Evolutionary conservation across 1,140 invertebrate genomes (phyloP), one percentile per base, ranked within the genome.

Genomic region (Acromyrmex echinatior): DNA sequence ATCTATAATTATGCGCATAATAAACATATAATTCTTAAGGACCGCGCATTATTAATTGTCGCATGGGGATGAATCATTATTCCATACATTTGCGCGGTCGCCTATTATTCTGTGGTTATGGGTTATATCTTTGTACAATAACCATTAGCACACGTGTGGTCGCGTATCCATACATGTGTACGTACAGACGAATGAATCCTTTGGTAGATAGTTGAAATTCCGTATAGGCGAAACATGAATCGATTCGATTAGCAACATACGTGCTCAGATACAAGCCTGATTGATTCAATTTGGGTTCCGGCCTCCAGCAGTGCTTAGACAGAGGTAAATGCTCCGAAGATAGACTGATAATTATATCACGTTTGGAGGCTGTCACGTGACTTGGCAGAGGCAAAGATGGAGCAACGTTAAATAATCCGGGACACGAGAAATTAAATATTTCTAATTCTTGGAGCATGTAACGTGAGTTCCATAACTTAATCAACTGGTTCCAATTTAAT

Each of bases 231-330:
- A 89, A 78, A 87, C 87, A 87, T 90, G 92, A 93, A 93, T 93
- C 89, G 92, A 92, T 90, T 91, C 90, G 91, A 90, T 93, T 91
- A 91, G 90, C 84, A 87, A 86, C 87, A 87, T 92, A 93, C 91
- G 90, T 93, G 92, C 89, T 90, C 91, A 85, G 87, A 90, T 86
- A 66, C 65, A 62, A 39, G 49, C 60, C 39, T 81, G 79, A 85
- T 85, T 56, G 62, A 85, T 81, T 90, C 90, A 87, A 91, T 91
- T 81, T 76, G 16, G 28, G 58, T 63, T 65, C 35, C 53, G 62
- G 14, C 28, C 51, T 28, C 71, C 51, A 70, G 63, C 53, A 53
- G 31, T 71, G 62, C 63, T 62, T 74, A 58, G 45, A 31, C 45
- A n/a, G 18, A 31, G 51, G 51, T 53, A 65, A 60, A 70, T 56